Evolutionary conservation across 2,113 vertebrate species (phyloP).

Genomic region (Triplophysa tibetana): DNA sequence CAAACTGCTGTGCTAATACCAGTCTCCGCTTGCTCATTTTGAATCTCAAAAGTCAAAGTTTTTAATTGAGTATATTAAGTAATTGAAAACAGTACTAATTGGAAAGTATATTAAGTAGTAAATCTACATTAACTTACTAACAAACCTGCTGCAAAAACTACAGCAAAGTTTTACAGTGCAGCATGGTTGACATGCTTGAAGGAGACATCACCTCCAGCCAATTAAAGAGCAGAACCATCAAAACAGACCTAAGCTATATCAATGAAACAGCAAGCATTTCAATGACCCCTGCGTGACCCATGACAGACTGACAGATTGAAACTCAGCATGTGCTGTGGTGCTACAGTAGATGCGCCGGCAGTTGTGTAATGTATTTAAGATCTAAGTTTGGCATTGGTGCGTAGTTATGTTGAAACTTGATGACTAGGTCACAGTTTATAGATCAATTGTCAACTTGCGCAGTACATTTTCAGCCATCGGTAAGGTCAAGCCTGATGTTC

Average conservation of each 20-base stretch:
- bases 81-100: too few relatives aligned
- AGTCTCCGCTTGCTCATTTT: too few relatives aligned
- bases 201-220: conserved; percentile 12
- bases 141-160: too few relatives aligned
- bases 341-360: too few relatives aligned
- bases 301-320: background rate
- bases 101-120: too few relatives aligned
- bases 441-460: background rate
- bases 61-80: too few relatives aligned
- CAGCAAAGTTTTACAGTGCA: background rate
- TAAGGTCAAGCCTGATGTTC: background rate
- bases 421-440: background rate
- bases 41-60: too few relatives aligned
- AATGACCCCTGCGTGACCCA: background rate
- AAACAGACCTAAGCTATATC: background rate
- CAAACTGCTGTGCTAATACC: too few relatives aligned
- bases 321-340: background rate
- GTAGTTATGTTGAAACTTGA: background rate
- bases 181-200: conserved; percentile 4
- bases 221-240: conserved; percentile 20
- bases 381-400: background rate
- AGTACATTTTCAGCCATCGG: background rate
- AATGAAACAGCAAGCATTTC: conserved; percentile 17
- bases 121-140: too few relatives aligned
- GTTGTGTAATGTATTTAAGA: background rate